These are phyloP conservation scores for Pedetes capensis DNA, from an alignment of 2,113 vertebrate species.

Conservation along the genomic window DNA sequence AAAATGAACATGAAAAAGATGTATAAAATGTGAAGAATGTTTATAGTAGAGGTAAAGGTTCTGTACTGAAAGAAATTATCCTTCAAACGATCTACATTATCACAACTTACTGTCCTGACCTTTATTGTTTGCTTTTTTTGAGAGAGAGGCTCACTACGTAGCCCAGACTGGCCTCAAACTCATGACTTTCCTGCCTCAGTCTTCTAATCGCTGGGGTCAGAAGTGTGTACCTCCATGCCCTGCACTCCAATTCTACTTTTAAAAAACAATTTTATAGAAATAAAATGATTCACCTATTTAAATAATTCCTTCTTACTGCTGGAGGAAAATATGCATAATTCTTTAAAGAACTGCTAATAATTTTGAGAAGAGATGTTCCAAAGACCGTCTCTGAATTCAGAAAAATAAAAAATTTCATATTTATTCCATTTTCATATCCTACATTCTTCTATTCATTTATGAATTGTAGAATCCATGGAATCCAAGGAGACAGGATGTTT, in stretches of 20 bases:
- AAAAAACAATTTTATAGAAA: neutral
- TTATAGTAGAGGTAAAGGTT: neutral
- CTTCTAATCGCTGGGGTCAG: too few relatives aligned
- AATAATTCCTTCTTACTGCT: neutral
- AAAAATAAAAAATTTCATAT: slow-evolving; percentile 1
- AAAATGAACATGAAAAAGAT: neutral
- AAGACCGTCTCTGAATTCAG: neutral
- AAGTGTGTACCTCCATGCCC: too few relatives aligned
- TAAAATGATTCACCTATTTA: neutral
- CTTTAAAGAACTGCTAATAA: neutral
- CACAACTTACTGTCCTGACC: neutral
- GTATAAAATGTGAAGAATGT: neutral
- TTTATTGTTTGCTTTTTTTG: too few relatives aligned
- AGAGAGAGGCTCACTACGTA: too few relatives aligned
- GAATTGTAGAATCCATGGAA: neutral
- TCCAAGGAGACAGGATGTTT: neutral
- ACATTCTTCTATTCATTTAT: neutral
- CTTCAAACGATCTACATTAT: neutral
- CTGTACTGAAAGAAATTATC: neutral
- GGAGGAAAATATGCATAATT: neutral
- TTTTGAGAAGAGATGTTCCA: neutral
- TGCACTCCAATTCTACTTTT: neutral
- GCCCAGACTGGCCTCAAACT: too few relatives aligned
- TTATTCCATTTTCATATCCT: neutral
- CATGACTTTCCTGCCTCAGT: too few relatives aligned